Evolutionary conservation across 2,113 vertebrate genomes (phyloP).

Genomic region (Rissa tridactyla): DNA sequence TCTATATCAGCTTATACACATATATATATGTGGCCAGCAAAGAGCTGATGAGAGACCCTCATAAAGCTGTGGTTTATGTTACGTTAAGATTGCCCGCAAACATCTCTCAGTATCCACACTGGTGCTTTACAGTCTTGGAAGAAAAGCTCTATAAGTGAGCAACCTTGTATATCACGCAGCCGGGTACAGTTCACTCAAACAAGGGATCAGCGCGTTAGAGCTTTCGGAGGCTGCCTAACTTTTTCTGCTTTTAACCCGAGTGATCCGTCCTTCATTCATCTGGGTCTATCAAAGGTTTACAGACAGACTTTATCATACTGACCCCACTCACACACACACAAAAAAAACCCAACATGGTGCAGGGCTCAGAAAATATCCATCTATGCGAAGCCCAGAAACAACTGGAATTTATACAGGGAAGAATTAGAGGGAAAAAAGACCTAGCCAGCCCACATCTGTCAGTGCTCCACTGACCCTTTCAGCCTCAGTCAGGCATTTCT

Average conservation of each 20-base stretch:
- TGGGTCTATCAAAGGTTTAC: neutral
- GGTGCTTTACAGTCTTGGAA: conserved; percentile 35
- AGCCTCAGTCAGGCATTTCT: neutral
- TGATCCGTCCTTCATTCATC: neutral
- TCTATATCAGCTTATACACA: neutral
- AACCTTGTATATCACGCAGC: conserved; percentile 20
- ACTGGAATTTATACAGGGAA: neutral
- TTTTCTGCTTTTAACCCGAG: neutral
- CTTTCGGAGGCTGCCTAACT: neutral
- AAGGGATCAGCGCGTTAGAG: neutral
- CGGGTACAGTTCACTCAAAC: conserved; percentile 37
- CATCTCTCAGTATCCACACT: conserved; percentile 8
- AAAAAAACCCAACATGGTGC: neutral
- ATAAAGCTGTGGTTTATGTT: conserved; percentile 39
- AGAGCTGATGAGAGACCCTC: neutral
- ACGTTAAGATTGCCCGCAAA: neutral
- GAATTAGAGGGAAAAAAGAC: neutral
- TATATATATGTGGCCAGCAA: neutral
- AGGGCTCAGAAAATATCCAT: neutral
- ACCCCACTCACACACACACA: neutral
- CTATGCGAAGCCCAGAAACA: neutral
- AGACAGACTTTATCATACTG: neutral
- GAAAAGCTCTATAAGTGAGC: conserved; percentile 43
- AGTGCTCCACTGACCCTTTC: neutral
- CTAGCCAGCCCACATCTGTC: neutral